Base-by-base conservation (phyloP, 2,797 vertebrate species). In the Parotocinclus haroldoi region DNA sequence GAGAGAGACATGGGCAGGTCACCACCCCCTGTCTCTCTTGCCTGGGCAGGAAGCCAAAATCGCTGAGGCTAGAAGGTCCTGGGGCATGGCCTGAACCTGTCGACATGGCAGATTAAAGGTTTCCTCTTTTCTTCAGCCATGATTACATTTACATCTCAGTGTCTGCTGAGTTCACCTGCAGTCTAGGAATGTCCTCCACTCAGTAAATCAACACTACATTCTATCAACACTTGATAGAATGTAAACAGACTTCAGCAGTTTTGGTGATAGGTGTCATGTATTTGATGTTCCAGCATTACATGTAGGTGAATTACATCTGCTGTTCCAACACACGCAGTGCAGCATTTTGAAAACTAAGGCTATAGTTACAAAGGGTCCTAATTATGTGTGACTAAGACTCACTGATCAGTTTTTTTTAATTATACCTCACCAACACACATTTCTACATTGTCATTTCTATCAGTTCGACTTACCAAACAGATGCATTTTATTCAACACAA, bases 71-170 rank as follows among this genome's bases (percentile, higher is more conserved):
- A 74, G 77, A 80, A 81, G 74, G 58, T 72, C 72, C 72, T 67
- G 68, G 73, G 74, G 69, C 54, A 68, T 67, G 77, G 69, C 75
- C 62, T 46, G 59, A 45, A 44, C 46, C 59, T 63, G 58, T 68
- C 71, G 75, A 79, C 74, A 62, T 77, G 76, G 74, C 78, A 76
- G 64, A 66, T 63, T 38, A 62, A 75, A 52, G 71, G 68, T 75
- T 81, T 80, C 56, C 72, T 80, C 76, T 74, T 75, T 71, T 62
- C 55, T 61, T 58, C 48, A 70, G 75, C 58, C 61, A 58, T 48
- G 66, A 73, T 77, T 81, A 74, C 78, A 70, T 80, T 78, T 81
- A 77, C 73, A 66, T 76, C 75, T 71, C 66, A 48, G 59, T 54
- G 11, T 39, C 58, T 62, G 14, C 55, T 69, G 27, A 3, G 56